A percentile compares a stretch with the other conserved stretches of the same genome.
Conservation (phyloP, 2,888 invertebrate species). For the Microctonus brassicae region DNA sequence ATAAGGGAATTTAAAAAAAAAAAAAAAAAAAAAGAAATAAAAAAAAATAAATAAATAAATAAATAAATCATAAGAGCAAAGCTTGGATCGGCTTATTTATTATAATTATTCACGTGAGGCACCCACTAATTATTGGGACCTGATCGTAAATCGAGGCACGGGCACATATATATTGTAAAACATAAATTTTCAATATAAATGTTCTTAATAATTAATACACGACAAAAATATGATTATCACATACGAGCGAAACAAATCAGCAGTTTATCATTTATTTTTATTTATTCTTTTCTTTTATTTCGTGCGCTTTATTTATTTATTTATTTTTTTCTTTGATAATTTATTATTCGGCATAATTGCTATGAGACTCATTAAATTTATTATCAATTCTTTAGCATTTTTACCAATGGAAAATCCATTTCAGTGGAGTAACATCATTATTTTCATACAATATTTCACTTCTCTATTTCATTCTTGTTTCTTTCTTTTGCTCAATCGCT, state of each 20-base stretch:
- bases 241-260: not conserved
- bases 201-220: constrained; percentile 5
- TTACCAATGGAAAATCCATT: not conserved
- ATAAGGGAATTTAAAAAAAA: constrained; percentile 7
- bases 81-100: not conserved
- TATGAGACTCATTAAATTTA: not conserved
- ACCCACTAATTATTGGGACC: not conserved
- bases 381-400: not conserved
- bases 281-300: not conserved
- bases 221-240: constrained; percentile 11
- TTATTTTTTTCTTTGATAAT: not conserved
- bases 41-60: too few species aligned
- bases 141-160: constrained; percentile 28
- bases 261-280: not conserved
- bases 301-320: constrained; percentile 16
- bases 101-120: constrained; percentile 4
- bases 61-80: not conserved
- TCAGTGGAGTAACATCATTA: not conserved
- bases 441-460: not conserved
- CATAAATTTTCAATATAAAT: constrained; percentile 12
- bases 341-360: not conserved
- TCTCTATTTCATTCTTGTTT: not conserved
- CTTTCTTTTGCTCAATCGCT: not conserved
- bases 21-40: too few species aligned
- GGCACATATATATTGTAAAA: constrained; percentile 17